Evolutionary conservation across 2,797 vertebrate species (phyloP), one percentile per base, ranked within the genome.

Genomic region (Odontamblyopus rebecca): DNA sequence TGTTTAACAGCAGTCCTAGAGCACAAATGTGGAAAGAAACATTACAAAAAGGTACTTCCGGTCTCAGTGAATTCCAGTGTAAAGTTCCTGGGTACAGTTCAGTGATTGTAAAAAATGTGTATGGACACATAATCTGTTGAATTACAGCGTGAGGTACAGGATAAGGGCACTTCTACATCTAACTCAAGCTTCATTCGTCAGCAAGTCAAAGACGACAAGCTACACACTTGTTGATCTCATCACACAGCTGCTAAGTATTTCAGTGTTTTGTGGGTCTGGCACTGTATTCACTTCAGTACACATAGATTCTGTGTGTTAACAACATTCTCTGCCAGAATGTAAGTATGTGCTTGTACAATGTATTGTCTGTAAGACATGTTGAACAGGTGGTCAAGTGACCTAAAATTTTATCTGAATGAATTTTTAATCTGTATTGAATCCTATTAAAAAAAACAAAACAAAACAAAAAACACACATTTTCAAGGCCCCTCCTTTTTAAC

Each of bases 141-240:
- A 73, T 57, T 67, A 77, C 76, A 82, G 74, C 54, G 80, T 71
- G 90, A 93, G 89, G 88, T 86, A 91, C 86, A 82, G 88, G 84
- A 86, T 93, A 94, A 94, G 92, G 90, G 89, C 93, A 93, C 93
- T 94, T 94, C 92, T 94, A 93, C 88, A 86, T 90, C 91, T 88
- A 88, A 79, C 80, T 80, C 79, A 84, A 86, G 82, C 83, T 90
- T 82, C 73, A 72, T 82, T 82, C 62, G 70, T 76, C 78, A 82
- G 76, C 69, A 67, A 79, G 74, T 72, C 27, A 29, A 76, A 60
- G 73, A 85, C 51, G 51, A 67, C 35, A 60, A 48, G 69, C 76
- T 63, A 72, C 80, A 63, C 65, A 84, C 72, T 71, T 67, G 59
- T 23, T 23, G 23, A 23, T 54, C 53, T 54, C 19, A 23, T 68